Percentiles rank a stretch among this genome's conserved stretches.
phyloP scores from a whole-genome alignment of 2,113 vertebrate species.

The Lepus americanus region DNA sequence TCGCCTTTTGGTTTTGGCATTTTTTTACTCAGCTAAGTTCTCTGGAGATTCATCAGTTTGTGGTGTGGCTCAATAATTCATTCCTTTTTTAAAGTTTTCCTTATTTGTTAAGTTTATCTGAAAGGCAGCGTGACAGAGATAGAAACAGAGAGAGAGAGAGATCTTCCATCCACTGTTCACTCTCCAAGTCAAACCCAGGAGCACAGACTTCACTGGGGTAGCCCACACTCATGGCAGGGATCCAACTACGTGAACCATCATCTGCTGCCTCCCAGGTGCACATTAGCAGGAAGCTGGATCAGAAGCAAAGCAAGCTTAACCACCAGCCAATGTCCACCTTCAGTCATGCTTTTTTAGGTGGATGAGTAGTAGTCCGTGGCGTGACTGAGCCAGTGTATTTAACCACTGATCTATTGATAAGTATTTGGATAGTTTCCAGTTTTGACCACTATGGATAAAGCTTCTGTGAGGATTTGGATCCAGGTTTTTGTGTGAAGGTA shows the following conservation, averaged over 20 bases:
- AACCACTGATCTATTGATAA: not conserved
- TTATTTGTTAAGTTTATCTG: too few relatives aligned
- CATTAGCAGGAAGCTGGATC: too few relatives aligned
- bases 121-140: too few relatives aligned
- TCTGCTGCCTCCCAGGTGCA: too few relatives aligned
- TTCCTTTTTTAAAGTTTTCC: not conserved
- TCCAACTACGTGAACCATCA: too few relatives aligned
- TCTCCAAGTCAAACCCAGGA: too few relatives aligned
- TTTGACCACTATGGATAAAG: not conserved
- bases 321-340: too few relatives aligned
- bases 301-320: too few relatives aligned
- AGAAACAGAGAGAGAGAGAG: too few relatives aligned
- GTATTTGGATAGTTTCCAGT: not conserved
- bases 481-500: not conserved
- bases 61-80: not conserved
- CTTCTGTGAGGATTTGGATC: not conserved
- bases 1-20: not conserved
- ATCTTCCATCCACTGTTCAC: too few relatives aligned
- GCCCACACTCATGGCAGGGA: too few relatives aligned
- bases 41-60: not conserved
- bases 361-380: not conserved
- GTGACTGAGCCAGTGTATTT: not conserved
- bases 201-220: too few relatives aligned
- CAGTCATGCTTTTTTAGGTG: not conserved
- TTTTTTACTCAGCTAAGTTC: not conserved